phyloP scores from a whole-genome alignment of 2,797 vertebrate genomes.

The Takifugu rubripes region DNA sequence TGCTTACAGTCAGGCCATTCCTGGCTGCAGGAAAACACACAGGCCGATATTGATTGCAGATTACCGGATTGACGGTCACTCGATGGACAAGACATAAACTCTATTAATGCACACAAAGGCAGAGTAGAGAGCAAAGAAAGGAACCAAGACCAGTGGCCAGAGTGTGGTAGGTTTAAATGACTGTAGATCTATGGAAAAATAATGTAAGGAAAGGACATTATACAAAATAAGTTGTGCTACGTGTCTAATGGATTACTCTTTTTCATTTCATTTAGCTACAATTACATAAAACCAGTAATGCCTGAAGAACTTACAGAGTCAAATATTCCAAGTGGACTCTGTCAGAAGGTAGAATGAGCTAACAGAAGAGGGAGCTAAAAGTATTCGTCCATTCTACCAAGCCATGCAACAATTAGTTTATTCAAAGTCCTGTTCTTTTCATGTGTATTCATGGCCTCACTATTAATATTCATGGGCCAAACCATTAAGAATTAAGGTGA shows the following conservation, averaged over 20 bases:
- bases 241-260: too few relatives aligned
- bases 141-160: constrained; percentile 18
- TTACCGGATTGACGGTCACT: constrained; percentile 63
- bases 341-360: too few relatives aligned
- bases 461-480: constrained; percentile 62
- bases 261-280: too few relatives aligned
- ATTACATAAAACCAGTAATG: too few relatives aligned
- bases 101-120: constrained; percentile 25
- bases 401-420: too few relatives aligned
- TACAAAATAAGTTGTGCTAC: background rate
- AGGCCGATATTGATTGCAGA: constrained; percentile 52
- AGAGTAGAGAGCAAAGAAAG: constrained; percentile 33
- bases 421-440: constrained; percentile 14
- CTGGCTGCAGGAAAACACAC: constrained; percentile 48
- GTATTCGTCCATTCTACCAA: constrained; percentile 14
- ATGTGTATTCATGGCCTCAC: constrained; percentile 38
- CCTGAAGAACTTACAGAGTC: too few relatives aligned
- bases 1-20: constrained; percentile 52
- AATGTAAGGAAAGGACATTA: constrained; percentile 8
- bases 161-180: constrained; percentile 10
- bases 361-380: constrained; percentile 19
- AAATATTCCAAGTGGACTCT: too few relatives aligned
- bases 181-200: constrained; percentile 19
- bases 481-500: constrained; percentile 67
- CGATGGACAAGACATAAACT: constrained; percentile 36